phyloP scores from a whole-genome alignment of 2,113 vertebrate genomes.

The Hippocampus barbouri region DNA sequence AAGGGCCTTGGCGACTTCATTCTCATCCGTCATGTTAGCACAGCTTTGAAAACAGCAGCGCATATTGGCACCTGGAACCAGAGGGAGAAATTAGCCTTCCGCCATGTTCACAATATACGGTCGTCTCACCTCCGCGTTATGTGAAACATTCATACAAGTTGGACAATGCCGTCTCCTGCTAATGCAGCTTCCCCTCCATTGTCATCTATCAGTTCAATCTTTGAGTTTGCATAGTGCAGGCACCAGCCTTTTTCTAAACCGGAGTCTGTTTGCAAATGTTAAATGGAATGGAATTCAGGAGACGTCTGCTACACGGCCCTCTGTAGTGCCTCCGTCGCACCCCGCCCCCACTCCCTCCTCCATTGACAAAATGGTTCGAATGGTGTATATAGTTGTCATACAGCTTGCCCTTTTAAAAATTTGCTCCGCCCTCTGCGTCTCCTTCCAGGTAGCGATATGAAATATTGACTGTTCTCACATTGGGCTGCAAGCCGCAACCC shows the following conservation, averaged over 20 bases:
- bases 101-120: constrained; percentile 31
- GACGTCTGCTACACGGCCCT: constrained; percentile 12
- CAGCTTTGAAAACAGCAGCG: constrained; percentile 50
- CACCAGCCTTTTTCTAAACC: constrained; percentile 26
- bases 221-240: constrained; percentile 20
- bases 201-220: constrained; percentile 39
- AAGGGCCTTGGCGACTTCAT: constrained; percentile 47
- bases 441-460: constrained; percentile 68
- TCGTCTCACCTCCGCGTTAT: constrained; percentile 12
- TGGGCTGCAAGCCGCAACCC: constrained; percentile 47
- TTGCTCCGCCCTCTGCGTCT: constrained; percentile 62
- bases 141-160: constrained; percentile 41
- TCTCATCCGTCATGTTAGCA: constrained; percentile 57
- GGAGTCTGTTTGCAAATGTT: constrained; percentile 41
- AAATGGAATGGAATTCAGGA: constrained; percentile 47
- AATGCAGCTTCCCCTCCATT: constrained; percentile 40
- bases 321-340: background rate
- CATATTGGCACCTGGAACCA: constrained; percentile 50
- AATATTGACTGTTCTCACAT: constrained; percentile 73
- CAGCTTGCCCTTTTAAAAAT: constrained; percentile 64
- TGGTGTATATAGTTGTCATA: constrained; percentile 41
- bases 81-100: constrained; percentile 28
- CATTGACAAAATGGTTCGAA: constrained; percentile 44
- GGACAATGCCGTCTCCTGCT: constrained; percentile 56
- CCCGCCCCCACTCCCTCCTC: background rate